phyloP scores from a whole-genome alignment of 2,113 vertebrate species.

The Hydrochoerus hydrochaeris region DNA sequence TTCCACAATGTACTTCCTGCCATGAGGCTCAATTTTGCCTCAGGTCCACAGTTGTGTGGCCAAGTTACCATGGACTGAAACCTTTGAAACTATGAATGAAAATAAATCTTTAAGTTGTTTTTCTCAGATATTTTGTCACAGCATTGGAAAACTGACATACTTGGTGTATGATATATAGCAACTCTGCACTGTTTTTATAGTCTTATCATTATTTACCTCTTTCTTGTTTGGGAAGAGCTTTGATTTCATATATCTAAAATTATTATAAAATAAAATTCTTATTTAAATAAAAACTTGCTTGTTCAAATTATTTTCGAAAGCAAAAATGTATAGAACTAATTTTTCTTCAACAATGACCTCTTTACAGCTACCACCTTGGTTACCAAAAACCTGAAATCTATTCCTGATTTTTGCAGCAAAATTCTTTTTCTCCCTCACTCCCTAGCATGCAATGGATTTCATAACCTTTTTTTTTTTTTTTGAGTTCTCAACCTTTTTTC shows the following conservation, averaged over 20 bases:
- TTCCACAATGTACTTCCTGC: background rate
- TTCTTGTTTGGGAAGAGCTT: too few species aligned
- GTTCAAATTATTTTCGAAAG: background rate
- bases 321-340: background rate
- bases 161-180: background rate
- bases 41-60: background rate
- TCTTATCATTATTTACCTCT: background rate
- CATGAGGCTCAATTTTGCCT: background rate
- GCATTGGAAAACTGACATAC: background rate
- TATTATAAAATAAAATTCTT: background rate
- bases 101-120: background rate
- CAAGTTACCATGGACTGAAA: background rate
- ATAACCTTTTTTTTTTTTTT: background rate
- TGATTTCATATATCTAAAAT: background rate
- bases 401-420: background rate
- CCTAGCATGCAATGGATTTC: background rate
- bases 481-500: background rate
- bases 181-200: background rate
- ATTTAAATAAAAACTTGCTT: background rate
- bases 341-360: constrained; percentile 10
- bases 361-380: background rate
- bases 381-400: background rate
- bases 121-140: background rate
- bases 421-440: background rate
- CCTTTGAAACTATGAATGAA: background rate